These are phyloP conservation scores for Masticophis lateralis DNA, from an alignment of 2,797 vertebrate genomes.

Conservation along the genomic window DNA sequence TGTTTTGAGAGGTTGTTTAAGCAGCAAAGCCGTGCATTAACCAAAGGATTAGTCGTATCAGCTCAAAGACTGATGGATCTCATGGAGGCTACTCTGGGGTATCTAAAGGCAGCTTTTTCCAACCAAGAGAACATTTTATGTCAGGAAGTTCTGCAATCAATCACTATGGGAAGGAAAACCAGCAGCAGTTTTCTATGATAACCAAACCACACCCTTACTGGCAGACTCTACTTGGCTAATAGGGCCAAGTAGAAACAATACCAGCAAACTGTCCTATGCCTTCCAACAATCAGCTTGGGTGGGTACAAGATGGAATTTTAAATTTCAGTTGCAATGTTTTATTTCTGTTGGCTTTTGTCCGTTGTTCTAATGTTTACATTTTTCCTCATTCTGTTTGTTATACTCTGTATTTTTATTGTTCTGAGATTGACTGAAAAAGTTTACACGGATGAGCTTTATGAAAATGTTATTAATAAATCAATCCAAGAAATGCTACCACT, in stretches of 20 bases:
- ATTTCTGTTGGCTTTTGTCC: neutral
- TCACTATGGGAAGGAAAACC: neutral
- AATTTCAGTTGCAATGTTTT: neutral
- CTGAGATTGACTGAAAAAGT: neutral
- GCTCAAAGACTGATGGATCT: neutral
- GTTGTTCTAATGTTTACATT: neutral
- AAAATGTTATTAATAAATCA: neutral
- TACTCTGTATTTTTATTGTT: neutral
- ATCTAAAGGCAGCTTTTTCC: neutral
- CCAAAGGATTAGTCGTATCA: neutral
- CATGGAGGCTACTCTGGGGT: neutral
- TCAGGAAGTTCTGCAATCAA: neutral
- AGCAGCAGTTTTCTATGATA: neutral
- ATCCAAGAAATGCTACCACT: neutral
- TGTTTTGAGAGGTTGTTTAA: neutral
- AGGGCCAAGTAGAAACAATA: neutral
- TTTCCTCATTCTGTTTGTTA: neutral
- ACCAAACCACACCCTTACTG: neutral
- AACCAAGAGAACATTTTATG: neutral
- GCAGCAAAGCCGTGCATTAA: neutral
- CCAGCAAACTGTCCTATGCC: neutral
- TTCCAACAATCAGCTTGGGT: neutral
- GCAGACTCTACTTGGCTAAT: neutral
- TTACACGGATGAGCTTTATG: neutral
- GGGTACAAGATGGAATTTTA: neutral